Base-by-base conservation (phyloP, 2,888 invertebrate species). In the Drosophila subsilvestris region DNA sequence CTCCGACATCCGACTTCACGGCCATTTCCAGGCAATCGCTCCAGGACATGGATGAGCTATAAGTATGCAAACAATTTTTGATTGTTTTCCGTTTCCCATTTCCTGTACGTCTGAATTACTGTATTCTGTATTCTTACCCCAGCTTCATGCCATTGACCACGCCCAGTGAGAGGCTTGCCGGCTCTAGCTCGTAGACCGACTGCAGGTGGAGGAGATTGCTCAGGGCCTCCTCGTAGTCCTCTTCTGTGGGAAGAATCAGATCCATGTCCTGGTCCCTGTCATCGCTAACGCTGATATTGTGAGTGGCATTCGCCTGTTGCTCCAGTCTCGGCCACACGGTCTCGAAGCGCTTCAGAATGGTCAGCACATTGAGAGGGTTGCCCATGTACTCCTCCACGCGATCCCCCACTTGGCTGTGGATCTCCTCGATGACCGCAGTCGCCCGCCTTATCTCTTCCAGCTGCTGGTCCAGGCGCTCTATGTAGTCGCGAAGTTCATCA, bases 281-380 rank as follows among this genome's bases (percentile, higher is more conserved):
- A 90, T 51, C 59, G 2, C 22, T 27, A 5, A 20, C n/a, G n/a
- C 65, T 58, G 32, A 74, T 45, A 0, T 66, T 66, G n/a, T 65
- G 61, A 1, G 81, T 80, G 12, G 58, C 69, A 55, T 66, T 77
- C 1, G 90, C 88, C 43, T 95, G 93, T 73, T 94, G 92, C 90
- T 96, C 96, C n/a, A 91, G 54, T 66, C 94, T 95, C 5, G 78
- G 85, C 91, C 98, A 96, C 91, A 98, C 98, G 1, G 96, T 94
- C 0, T 98, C 97, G 88, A 98, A 94, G 86, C 97, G 94, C 93
- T 98, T 98, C 25, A 98, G 96, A 50, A 98, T 93, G 18, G 97
- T 94, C 91, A 97, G 98, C 6, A 98, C 98, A 92, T 98, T 98
- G 75, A 98, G 96, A 0, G 98, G 98, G 92, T 98, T 98, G 1